Evolutionary conservation across 2,113 vertebrate genomes (phyloP).

Genomic region (Cottus gobio): DNA sequence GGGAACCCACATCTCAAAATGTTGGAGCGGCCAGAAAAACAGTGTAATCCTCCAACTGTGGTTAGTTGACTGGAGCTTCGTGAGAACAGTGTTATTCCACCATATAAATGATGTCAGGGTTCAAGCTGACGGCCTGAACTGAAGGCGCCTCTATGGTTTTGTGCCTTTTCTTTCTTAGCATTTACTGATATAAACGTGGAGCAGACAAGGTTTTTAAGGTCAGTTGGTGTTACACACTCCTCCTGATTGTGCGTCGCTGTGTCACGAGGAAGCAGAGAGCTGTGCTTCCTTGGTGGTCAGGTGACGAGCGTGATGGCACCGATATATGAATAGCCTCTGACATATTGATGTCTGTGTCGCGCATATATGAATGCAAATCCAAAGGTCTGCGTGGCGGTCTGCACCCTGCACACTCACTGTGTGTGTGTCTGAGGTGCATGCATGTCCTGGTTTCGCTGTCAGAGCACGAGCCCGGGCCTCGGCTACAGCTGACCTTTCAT

Average conservation of each 20-base stretch:
- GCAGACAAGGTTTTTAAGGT: neutral
- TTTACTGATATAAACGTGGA: neutral
- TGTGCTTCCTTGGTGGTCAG: conserved; percentile 24
- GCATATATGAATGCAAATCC: conserved; percentile 38
- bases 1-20: neutral
- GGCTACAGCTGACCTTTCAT: conserved; percentile 66
- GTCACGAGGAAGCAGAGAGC: neutral
- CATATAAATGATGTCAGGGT: neutral
- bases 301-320: conserved; percentile 23
- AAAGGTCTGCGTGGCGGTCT: neutral
- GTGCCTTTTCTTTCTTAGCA: neutral
- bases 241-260: neutral
- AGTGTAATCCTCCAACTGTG: neutral
- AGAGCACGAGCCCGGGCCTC: conserved; percentile 33
- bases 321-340: neutral
- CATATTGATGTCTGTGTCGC: neutral
- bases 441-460: conserved; percentile 24
- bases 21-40: neutral
- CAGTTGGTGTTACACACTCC: neutral
- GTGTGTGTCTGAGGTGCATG: conserved; percentile 12
- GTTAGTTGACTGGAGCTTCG: neutral
- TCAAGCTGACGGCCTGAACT: conserved; percentile 14
- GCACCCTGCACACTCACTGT: neutral
- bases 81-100: neutral
- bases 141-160: neutral